Conservation (phyloP, 2,888 invertebrate genomes). For the Coecobrya sp. region DNA sequence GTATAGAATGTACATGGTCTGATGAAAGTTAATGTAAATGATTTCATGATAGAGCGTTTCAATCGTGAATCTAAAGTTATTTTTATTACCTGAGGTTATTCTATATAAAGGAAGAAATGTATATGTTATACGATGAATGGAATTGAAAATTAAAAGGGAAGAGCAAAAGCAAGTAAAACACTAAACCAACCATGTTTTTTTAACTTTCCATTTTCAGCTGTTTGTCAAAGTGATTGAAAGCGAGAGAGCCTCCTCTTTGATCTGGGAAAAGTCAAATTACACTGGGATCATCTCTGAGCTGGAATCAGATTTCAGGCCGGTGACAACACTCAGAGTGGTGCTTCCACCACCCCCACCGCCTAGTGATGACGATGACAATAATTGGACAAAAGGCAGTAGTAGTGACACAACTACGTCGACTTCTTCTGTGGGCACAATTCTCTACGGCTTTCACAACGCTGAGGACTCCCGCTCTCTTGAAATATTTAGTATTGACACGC, state of each 20-base stretch:
- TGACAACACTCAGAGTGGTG: conserved; percentile 82
- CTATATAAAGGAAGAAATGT: too few species aligned
- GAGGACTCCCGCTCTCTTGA: conserved; percentile 84
- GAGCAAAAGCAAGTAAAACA: not conserved
- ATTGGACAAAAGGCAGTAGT: conserved; percentile 24
- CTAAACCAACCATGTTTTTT: conserved; percentile 1
- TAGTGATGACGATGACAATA: conserved; percentile 71
- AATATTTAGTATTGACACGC: conserved; percentile 93
- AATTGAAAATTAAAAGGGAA: not conserved
- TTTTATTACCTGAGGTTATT: too few species aligned
- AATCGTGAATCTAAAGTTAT: too few species aligned
- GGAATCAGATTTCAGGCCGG: conserved; percentile 79
- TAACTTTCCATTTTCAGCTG: conserved; percentile 82
- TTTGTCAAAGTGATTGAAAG: conserved; percentile 86
- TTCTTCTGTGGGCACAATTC: conserved; percentile 77
- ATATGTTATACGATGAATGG: not conserved
- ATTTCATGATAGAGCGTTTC: too few species aligned
- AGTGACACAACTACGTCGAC: not conserved
- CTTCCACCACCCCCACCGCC: not conserved
- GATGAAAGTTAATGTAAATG: too few species aligned
- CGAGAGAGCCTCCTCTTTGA: conserved; percentile 84
- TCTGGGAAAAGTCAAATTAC: conserved; percentile 86
- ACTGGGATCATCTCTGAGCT: conserved; percentile 84
- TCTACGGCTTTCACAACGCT: conserved; percentile 86
- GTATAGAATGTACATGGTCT: too few species aligned